Percentiles rank a stretch among this genome's conserved stretches.
Evolutionary conservation across 1,140 invertebrate genomes (phyloP).

Genomic region (Ptiloglossa arizonensis): DNA sequence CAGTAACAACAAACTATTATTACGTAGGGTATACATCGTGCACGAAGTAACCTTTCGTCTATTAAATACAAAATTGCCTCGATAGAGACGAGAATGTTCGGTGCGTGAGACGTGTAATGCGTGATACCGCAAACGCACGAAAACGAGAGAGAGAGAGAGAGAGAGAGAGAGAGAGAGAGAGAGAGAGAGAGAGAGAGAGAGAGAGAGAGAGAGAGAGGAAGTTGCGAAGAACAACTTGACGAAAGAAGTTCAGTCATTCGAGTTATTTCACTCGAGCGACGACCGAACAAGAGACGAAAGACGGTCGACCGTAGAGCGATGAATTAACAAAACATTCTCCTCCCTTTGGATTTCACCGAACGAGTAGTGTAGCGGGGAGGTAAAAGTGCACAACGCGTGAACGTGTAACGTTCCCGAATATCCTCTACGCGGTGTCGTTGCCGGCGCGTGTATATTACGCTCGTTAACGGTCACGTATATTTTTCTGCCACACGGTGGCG

Average conservation of each 20-base stretch:
- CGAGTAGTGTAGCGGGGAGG: neutral
- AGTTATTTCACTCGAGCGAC: neutral
- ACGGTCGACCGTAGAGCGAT: neutral
- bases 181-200: no score
- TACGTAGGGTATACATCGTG: no score
- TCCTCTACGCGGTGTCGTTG: neutral
- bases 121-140: no score
- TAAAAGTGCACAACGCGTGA: neutral
- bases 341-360: neutral
- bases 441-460: neutral
- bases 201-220: neutral
- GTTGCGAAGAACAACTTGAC: neutral
- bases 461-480: slow-evolving; percentile 30
- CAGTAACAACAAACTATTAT: no score
- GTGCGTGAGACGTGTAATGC: no score
- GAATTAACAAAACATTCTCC: slow-evolving; percentile 24
- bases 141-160: no score
- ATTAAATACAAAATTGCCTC: no score
- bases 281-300: neutral
- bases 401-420: neutral
- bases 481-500: neutral
- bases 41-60: no score
- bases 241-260: neutral
- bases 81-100: no score
- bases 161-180: no score